Evolutionary conservation across 2,797 vertebrate genomes (phyloP).

Genomic region (Myiothlypis coronata): DNA sequence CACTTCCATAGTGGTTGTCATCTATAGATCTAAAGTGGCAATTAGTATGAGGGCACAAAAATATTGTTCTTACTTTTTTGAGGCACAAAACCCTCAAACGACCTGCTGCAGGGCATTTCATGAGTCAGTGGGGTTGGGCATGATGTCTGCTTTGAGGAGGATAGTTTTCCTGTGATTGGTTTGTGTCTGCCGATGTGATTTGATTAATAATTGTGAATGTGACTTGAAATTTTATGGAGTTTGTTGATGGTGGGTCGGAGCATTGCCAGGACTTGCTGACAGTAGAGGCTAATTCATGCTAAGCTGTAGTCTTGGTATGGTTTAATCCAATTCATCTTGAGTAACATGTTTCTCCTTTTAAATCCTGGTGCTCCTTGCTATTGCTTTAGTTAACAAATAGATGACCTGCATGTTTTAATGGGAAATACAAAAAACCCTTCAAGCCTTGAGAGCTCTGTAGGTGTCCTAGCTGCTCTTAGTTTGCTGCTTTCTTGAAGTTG

Average conservation of each 20-base stretch:
- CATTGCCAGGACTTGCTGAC: not conserved
- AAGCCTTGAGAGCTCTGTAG: not conserved
- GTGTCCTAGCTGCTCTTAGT: not conserved
- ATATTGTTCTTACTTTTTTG: constrained; percentile 7
- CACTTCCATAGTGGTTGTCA: not conserved
- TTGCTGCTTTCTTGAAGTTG: not conserved
- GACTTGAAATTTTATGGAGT: constrained; percentile 6
- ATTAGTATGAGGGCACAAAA: constrained; percentile 40
- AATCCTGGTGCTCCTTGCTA: not conserved
- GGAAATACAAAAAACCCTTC: not conserved
- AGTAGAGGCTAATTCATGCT: not conserved
- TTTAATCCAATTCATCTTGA: not conserved
- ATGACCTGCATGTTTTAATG: not conserved
- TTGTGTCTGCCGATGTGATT: not conserved
- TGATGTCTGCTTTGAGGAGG: not conserved
- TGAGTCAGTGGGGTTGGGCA: constrained; percentile 19
- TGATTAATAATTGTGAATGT: constrained; percentile 29
- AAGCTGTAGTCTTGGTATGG: not conserved
- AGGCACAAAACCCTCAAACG: constrained; percentile 3
- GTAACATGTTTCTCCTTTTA: not conserved
- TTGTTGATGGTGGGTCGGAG: not conserved
- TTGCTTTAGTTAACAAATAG: not conserved
- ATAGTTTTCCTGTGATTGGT: not conserved
- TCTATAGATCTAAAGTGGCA: constrained; percentile 31
- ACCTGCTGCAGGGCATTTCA: constrained; percentile 16